Evolutionary conservation across 1,140 invertebrate genomes (phyloP), one percentile per base, ranked within the genome.

Genomic region (Drosophila repletoides): DNA sequence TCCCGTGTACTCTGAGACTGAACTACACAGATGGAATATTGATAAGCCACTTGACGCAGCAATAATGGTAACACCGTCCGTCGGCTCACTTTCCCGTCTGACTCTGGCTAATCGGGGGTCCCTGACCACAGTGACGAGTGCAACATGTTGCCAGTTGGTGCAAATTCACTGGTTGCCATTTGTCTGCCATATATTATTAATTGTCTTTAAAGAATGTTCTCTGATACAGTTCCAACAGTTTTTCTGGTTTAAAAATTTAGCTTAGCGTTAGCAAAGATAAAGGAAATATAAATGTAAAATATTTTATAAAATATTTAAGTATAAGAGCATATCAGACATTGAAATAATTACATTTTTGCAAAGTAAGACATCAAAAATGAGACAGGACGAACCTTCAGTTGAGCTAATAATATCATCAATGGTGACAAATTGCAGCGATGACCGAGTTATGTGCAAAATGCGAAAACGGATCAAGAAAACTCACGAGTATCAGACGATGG

Each of bases 21-120:
- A 38, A 36, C 45, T 59, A 74, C 87, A 84, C 77, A 72, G 48
- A 66, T 64, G 51, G 81, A 89, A 89, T 89, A 89, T 89, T 89
- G 81, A 89, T 89, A 87, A 74, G 72, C 48, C 43, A 43, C 14
- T 58, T 49, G 15, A 33, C 19, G 29, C 5, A 15, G 21, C 55
- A 58, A 69, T 21, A 48, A 29, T 56, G 56, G 46, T 38, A 38
- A 33, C 46, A 51, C n/a, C 29, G 12, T 49, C n/a, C 29, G 12
- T 49, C 14, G 14, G 26, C 38, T 56, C 22, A 28, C 40, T 68
- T 71, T 61, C 53, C 9, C 19, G 34, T 19, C 64, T 68, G 28
- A 24, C 31, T n/a, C n/a, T 21, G 28, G 41, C 53, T 84, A 72
- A 77, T 74, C 58, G 60, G 9, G 33, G 26, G 12, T 17, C 28